Evolutionary conservation across 2,797 vertebrate species (phyloP).

Genomic region (Kryptopterus vitreolus): DNA sequence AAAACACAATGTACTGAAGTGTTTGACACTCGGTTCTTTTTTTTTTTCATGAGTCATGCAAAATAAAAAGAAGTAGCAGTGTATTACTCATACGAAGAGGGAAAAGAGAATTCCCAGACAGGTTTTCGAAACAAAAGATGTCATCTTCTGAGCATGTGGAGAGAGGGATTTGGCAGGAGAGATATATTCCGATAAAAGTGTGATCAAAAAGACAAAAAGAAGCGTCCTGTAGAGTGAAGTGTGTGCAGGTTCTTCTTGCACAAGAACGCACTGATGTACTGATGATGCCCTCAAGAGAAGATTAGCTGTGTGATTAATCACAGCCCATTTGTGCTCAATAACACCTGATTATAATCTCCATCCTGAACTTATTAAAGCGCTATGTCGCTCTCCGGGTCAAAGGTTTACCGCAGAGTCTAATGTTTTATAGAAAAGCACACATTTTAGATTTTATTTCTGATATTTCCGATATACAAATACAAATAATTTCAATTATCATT

Average conservation of each 20-base stretch:
- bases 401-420: not conserved
- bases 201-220: not conserved
- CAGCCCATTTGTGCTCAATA: not conserved
- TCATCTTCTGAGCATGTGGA: not conserved
- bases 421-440: not conserved
- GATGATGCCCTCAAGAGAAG: not conserved
- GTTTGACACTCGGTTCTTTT: not conserved
- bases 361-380: slow-evolving; percentile 12
- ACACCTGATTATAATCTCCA: not conserved
- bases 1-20: slow-evolving; percentile 4
- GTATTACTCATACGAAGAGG: not conserved
- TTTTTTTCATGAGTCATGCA: not conserved
- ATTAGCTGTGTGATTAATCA: slow-evolving; percentile 6
- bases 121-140: not conserved
- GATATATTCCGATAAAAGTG: not conserved
- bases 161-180: not conserved
- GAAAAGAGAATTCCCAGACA: slow-evolving; percentile 11
- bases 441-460: not conserved
- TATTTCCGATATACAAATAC: too few relatives aligned
- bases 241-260: not conserved
- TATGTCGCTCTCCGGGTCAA: not conserved
- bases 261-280: not conserved
- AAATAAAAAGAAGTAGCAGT: not conserved
- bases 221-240: not conserved
- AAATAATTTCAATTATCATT: too few relatives aligned